Base-by-base conservation (phyloP, 2,888 invertebrate genomes). In the Lutraria lutraria region DNA sequence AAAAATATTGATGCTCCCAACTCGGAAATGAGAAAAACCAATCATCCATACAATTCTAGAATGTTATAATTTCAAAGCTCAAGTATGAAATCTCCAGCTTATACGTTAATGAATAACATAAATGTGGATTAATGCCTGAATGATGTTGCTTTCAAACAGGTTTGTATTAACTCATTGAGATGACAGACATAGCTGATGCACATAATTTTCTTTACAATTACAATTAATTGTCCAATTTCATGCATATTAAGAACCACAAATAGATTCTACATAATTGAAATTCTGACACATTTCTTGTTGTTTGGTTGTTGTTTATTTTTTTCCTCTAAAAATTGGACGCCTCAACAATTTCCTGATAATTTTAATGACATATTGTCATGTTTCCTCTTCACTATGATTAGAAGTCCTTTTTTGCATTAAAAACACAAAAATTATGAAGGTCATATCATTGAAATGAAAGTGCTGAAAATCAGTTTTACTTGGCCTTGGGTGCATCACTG, bases 141-240 rank as follows among this genome's bases (percentile, higher is more conserved):
- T 25, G 63, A 68, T 68, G 25, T 68, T 68, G 25, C 25, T 25
- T 68, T 21, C 25, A 25, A 68, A n/a, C 25, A 25, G 63, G n/a
- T 68, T 25, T 68, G 63, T 68, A 25, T 68, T 6, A 68, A 68
- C n/a, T 68, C 63, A 25, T 25, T 0, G 63, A 25, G 25, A 68
- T 68, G 25, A 68, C 63, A 25, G n/a, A 68, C 25, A 68, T 68
- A 25, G 63, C 63, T 68, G 63, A 68, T 68, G 63, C 63, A 68
- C 3, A 68, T 68, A 10, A 68, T 68, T 56, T 68, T 68, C 63
- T 68, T 68, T n/a, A 68, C 63, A n/a, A n/a, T 68, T 68, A 68
- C 63, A 25, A 68, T 25, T 68, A 68, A 68, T 25, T 21, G 63
- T 68, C 63, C 25, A 68, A 68, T 68, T 68, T 68, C 25, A 68